These are phyloP conservation scores for Panulirus ornatus DNA, from an alignment of 1,140 invertebrate species.

Conservation along the genomic window DNA sequence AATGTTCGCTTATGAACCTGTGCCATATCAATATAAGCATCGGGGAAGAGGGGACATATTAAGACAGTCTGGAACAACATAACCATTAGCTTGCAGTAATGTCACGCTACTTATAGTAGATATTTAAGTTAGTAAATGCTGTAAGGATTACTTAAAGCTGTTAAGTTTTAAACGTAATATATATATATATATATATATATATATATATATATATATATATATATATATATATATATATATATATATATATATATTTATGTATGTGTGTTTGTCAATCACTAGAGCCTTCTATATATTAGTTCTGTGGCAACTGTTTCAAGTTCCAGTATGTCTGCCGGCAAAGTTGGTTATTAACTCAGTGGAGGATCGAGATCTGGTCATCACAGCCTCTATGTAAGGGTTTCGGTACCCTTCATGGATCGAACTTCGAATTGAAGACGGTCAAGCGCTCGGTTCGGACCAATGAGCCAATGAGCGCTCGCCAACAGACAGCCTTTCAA, in stretches of 20 bases:
- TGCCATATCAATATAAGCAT: background rate
- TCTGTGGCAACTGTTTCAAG: too few species aligned
- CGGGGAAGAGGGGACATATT: too few species aligned
- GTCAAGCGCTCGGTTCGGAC: too few species aligned
- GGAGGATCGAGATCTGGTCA: too few species aligned
- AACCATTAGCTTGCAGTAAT: background rate
- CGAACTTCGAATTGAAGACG: too few species aligned
- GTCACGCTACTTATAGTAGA: background rate
- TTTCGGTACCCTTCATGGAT: too few species aligned
- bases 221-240: constrained; percentile 41
- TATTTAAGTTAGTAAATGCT: background rate
- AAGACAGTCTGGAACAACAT: too few species aligned
- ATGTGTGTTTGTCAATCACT: constrained; percentile 1
- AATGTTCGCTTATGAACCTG: background rate
- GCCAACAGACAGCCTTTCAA: too few species aligned
- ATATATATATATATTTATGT: constrained; percentile 33
- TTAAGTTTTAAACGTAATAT: background rate
- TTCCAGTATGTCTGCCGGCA: too few species aligned
- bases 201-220: constrained; percentile 50
- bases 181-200: constrained; percentile 50
- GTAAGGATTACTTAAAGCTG: background rate
- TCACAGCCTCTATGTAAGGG: too few species aligned
- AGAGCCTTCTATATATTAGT: constrained; percentile 6
- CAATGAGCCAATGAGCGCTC: too few species aligned
- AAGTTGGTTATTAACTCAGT: too few species aligned